Conservation (phyloP, 2,797 vertebrate genomes). For the Megalops cyprinoides region DNA sequence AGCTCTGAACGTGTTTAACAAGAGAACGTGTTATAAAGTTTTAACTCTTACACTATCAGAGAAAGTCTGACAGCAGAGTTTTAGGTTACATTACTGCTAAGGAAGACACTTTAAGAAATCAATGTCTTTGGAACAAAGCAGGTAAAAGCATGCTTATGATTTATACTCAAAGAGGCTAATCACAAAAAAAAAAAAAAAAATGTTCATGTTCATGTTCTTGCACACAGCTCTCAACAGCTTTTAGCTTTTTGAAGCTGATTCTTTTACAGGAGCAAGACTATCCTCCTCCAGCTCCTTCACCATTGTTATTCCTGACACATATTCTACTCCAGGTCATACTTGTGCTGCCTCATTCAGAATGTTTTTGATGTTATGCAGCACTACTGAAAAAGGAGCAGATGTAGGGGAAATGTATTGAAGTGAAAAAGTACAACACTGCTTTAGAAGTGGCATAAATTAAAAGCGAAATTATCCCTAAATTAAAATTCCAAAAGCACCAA, state of each 20-base stretch:
- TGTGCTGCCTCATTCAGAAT: too few relatives aligned
- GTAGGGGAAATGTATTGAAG: background rate
- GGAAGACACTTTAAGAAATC: too few relatives aligned
- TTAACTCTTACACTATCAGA: too few relatives aligned
- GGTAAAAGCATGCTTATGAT: conserved; percentile 3
- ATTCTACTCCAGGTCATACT: too few relatives aligned
- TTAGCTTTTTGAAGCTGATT: background rate
- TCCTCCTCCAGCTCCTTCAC: background rate
- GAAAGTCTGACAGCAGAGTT: too few relatives aligned
- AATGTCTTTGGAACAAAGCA: conserved; percentile 25
- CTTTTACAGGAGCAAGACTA: background rate
- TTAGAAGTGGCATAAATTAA: background rate
- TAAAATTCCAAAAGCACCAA: background rate
- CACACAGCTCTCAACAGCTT: background rate
- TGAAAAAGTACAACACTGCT: background rate
- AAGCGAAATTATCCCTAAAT: background rate
- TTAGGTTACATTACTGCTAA: too few relatives aligned
- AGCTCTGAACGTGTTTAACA: too few relatives aligned
- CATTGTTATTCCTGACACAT: too few relatives aligned
- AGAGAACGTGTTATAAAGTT: too few relatives aligned
- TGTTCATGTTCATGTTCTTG: background rate
- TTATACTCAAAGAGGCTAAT: background rate
- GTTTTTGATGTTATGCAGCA: background rate
- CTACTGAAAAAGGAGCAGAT: background rate
- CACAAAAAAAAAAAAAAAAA: too few relatives aligned